Percentiles rank a stretch among this genome's conserved stretches.
These are phyloP conservation scores for Pyrrhia umbra DNA, from an alignment of 2,888 invertebrate species.

Conservation along the genomic window DNA sequence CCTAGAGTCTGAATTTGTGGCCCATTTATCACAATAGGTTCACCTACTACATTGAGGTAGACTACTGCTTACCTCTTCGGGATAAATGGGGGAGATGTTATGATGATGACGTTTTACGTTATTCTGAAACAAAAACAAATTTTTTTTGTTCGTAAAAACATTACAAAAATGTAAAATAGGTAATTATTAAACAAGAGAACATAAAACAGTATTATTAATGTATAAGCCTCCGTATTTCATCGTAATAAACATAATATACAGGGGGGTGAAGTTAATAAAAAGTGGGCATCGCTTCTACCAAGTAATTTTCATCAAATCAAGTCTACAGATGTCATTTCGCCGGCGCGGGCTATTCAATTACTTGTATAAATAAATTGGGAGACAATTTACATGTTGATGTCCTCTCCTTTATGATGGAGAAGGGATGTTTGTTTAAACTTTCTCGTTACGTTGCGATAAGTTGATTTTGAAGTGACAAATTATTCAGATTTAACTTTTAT, in stretches of 20 bases:
- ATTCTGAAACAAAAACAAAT: not conserved
- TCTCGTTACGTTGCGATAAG: constrained; percentile 54
- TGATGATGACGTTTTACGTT: no score
- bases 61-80: no score
- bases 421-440: constrained; percentile 78
- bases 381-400: constrained; percentile 86
- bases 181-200: constrained; percentile 1
- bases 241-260: constrained; percentile 48
- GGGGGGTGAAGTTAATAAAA: constrained; percentile 56
- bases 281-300: constrained; percentile 52
- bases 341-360: constrained; percentile 83
- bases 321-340: constrained; percentile 79
- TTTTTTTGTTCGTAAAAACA: not conserved
- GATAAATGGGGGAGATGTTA: no score
- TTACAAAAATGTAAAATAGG: not conserved
- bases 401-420: constrained; percentile 62
- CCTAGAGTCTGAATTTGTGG: no score
- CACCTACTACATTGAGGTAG: no score
- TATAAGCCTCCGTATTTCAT: constrained; percentile 45
- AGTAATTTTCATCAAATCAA: constrained; percentile 83
- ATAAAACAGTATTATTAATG: constrained; percentile 37
- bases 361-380: constrained; percentile 83
- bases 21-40: no score
- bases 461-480: constrained; percentile 54
- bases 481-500: constrained; percentile 49